Evolutionary conservation across 2,113 vertebrate genomes (phyloP), one percentile per base, ranked within the genome.

Genomic region (Lucifuga dentata): DNA sequence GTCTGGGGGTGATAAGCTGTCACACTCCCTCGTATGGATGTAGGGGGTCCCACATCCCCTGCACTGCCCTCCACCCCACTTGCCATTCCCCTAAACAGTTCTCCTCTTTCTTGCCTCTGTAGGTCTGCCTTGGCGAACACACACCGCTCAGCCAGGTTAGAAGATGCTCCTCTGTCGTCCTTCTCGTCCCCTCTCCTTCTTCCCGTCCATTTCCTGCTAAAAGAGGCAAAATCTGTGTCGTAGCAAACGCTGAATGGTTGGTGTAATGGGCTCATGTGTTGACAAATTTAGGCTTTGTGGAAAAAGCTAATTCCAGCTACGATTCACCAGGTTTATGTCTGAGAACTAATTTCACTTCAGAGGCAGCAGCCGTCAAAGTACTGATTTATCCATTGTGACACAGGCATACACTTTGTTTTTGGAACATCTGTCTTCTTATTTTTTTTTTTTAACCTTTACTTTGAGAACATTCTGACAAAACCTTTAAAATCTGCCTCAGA

Each of bases 1-100:
- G 92, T 93, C 89, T 90, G 86, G 81, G 88, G 89, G 88, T 84
- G 93, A 93, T 94, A 93, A 93, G 90, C 89, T 80, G 85, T 80
- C 87, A 90, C 88, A 82, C 85, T 85, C 83, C 87, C 81, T 83
- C 81, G 80, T 85, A 80, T 81, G 78, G 86, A 76, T 82, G 83
- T 76, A 71, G 83, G 77, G 66, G 68, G 77, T 77, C 75, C 68
- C 60, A 55, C 39, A 41, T 65, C 56, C 57, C 41, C 67, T 68
- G 29, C 52, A 49, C 69, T 69, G 69, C 61, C 63, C 73, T 74
- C 49, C 48, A 44, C 51, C 68, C 46, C 58, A 60, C 76, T 72
- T n/a, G n/a, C 56, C 17, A 53, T 77, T 78, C 59, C 62, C 56
- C 76, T 61, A 24, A 56, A 55, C 61, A 70, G 19, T 46, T 48